Percentiles rank a stretch among this genome's conserved stretches.
These are phyloP conservation scores for Capreolus pygargus DNA, from an alignment of 2,113 vertebrate genomes.

Conservation along the genomic window DNA sequence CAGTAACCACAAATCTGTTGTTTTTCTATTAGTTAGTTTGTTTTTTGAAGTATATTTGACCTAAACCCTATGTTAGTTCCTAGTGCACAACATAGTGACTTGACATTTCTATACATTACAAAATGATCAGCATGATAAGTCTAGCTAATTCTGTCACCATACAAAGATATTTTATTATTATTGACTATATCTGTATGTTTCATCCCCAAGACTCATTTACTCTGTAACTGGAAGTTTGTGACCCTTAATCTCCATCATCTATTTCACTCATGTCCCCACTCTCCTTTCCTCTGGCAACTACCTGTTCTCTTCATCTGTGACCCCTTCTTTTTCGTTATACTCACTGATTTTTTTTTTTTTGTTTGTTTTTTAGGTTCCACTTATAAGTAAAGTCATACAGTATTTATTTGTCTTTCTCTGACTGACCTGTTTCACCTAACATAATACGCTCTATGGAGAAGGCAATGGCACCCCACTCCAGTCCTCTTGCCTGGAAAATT, in stretches of 20 bases:
- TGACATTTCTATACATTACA: not conserved
- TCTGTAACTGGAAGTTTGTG: not conserved
- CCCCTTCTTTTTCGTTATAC: not conserved
- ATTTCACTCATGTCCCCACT: not conserved
- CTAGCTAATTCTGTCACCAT: not conserved
- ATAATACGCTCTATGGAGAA: not conserved
- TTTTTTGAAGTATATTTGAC: not conserved
- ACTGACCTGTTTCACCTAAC: not conserved
- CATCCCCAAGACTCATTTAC: not conserved
- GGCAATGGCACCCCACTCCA: too few relatives aligned
- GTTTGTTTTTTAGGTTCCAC: not conserved
- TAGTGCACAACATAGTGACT: not conserved
- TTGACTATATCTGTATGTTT: not conserved
- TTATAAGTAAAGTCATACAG: not conserved
- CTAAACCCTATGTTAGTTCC: not conserved
- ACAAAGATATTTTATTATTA: not conserved
- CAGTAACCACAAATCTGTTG: not conserved
- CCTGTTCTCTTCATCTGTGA: not conserved
- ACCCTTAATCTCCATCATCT: not conserved
- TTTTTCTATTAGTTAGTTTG: not conserved
- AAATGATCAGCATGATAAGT: not conserved
- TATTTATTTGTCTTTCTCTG: not conserved
- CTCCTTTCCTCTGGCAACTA: not conserved
- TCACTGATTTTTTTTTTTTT: not conserved
- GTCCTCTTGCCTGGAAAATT: too few relatives aligned